Percentiles rank a stretch among this genome's conserved stretches.
Conservation (phyloP, 2,113 vertebrate species). For the Amia ocellicauda region DNA sequence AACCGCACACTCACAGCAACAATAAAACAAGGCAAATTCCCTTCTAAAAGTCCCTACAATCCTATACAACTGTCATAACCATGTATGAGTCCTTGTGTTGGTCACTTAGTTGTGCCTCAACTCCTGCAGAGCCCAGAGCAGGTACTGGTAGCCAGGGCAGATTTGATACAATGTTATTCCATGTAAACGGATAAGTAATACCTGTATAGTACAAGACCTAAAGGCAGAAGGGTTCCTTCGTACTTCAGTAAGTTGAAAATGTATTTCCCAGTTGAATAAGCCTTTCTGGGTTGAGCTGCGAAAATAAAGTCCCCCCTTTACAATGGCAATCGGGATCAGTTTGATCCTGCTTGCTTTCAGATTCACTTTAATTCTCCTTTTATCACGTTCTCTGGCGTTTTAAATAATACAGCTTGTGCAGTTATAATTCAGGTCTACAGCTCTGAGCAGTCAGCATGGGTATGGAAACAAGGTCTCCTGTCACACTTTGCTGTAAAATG, state of each 20-base stretch:
- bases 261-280: not conserved
- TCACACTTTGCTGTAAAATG: not conserved
- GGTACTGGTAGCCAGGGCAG: too few species aligned
- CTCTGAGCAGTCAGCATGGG: not conserved
- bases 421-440: too few species aligned
- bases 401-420: not conserved
- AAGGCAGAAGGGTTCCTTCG: not conserved
- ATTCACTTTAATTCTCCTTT: not conserved
- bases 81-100: too few species aligned
- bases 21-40: too few species aligned
- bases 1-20: too few species aligned
- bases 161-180: not conserved
- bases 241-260: not conserved
- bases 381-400: not conserved
- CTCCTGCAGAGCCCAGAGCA: too few species aligned
- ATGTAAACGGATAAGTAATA: not conserved
- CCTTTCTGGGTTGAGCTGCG: not conserved
- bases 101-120: too few species aligned
- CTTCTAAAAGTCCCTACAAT: too few species aligned
- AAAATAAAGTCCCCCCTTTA: not conserved
- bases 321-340: not conserved
- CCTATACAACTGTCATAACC: too few species aligned
- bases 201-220: not conserved
- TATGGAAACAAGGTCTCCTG: conserved; percentile 5
- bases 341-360: not conserved